Percentiles rank a stretch among this genome's conserved stretches.
phyloP scores from a whole-genome alignment of 2,113 vertebrate genomes.

The Hippopotamus amphibius region DNA sequence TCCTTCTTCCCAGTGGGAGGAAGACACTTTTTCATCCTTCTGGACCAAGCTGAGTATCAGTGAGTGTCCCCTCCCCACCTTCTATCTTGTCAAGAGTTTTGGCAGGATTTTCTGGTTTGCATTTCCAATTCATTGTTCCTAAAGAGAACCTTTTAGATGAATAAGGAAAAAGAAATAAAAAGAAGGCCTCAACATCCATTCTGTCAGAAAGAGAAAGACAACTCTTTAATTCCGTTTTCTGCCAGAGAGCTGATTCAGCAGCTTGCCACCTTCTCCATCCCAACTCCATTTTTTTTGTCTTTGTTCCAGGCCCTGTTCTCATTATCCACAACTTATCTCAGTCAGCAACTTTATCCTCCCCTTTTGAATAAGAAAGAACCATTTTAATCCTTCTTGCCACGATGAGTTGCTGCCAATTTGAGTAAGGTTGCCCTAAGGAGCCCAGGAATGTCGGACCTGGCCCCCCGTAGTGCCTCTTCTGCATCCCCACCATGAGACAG shows the following conservation, averaged over 20 bases:
- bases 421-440: not conserved
- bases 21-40: not conserved
- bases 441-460: not conserved
- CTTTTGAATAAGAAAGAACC: constrained; percentile 29
- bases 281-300: not conserved
- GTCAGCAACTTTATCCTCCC: constrained; percentile 63
- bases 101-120: constrained; percentile 47
- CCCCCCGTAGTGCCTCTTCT: not conserved
- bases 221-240: constrained; percentile 26
- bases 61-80: too few species aligned
- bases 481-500: fast-evolving
- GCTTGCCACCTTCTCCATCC: not conserved
- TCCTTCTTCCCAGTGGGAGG: not conserved
- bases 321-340: constrained; percentile 32
- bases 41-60: not conserved
- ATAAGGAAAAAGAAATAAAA: not conserved
- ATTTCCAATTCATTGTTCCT: constrained; percentile 45
- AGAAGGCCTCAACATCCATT: not conserved
- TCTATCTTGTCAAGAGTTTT: constrained; percentile 35
- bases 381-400: constrained; percentile 24
- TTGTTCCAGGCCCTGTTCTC: not conserved
- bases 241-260: not conserved
- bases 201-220: constrained; percentile 21
- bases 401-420: constrained; percentile 23
- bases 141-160: constrained; percentile 38